phyloP scores from a whole-genome alignment of 1,140 invertebrate species.

The Halesus radiatus region DNA sequence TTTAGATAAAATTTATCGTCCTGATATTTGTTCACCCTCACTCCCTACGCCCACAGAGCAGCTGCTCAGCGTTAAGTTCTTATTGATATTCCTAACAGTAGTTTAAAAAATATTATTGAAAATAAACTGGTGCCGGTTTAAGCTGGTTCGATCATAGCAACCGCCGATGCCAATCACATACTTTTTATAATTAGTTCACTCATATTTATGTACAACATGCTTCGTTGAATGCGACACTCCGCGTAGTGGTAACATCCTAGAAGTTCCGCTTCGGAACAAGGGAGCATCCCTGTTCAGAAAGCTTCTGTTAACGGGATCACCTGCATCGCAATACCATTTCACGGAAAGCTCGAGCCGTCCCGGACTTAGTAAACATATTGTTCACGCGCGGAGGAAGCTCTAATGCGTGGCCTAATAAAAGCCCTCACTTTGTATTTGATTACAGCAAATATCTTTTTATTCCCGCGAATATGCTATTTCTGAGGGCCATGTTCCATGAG shows the following conservation, averaged over 20 bases:
- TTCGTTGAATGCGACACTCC: slow-evolving; percentile 25
- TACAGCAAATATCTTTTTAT: neutral
- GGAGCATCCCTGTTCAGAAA: neutral
- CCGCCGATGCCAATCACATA: neutral
- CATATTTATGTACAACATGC: slow-evolving; percentile 13
- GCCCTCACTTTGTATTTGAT: neutral
- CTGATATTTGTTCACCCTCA: too few species aligned
- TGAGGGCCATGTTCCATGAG: too few species aligned
- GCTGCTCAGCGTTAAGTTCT: too few species aligned
- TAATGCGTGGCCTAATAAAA: neutral
- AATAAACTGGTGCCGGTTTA: too few species aligned
- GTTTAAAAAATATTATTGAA: too few species aligned
- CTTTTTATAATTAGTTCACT: slow-evolving; percentile 26
- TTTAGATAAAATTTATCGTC: too few species aligned
- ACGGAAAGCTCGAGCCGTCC: neutral
- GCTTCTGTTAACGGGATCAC: too few species aligned
- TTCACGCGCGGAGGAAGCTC: neutral
- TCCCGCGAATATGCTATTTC: too few species aligned
- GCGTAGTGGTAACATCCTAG: neutral
- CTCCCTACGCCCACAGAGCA: too few species aligned
- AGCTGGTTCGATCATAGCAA: too few species aligned
- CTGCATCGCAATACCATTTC: neutral
- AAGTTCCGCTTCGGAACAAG: neutral
- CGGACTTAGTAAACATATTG: neutral
- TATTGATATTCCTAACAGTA: too few species aligned